Evolutionary conservation across 1,140 invertebrate species (phyloP).

Genomic region (Ips nitidus): DNA sequence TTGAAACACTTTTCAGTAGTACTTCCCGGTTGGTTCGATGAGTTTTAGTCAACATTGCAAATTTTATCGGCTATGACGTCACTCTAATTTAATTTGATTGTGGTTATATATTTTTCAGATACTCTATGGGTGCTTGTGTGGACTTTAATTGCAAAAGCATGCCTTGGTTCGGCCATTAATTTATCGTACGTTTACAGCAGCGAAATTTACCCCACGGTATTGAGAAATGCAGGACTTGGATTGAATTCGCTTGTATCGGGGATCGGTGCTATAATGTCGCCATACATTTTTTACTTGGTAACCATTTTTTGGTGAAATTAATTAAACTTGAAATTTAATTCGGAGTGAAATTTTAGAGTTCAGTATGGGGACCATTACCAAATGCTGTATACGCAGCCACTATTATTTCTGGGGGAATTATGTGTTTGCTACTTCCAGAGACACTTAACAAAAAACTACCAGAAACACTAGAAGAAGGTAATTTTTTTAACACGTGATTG

Average conservation of each 20-base stretch:
- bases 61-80: no score
- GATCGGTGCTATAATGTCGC: not conserved
- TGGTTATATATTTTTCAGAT: not conserved
- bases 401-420: not conserved
- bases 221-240: not conserved
- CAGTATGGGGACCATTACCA: not conserved
- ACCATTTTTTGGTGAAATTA: not conserved
- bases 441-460: constrained; percentile 1
- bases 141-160: not conserved
- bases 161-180: not conserved
- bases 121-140: not conserved
- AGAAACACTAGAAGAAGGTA: constrained; percentile 5
- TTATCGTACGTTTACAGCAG: constrained; percentile 1
- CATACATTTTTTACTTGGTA: constrained; percentile 3
- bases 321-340: not conserved
- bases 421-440: constrained; percentile 1
- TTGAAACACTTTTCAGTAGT: no score
- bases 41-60: no score
- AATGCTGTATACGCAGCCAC: not conserved
- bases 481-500: not conserved
- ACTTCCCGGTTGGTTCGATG: no score
- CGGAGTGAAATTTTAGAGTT: not conserved
- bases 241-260: not conserved
- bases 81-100: no score
- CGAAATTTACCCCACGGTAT: constrained; percentile 5